These are phyloP conservation scores for Loripinus fragilis DNA, from an alignment of 2,888 invertebrate species.

Conservation along the genomic window DNA sequence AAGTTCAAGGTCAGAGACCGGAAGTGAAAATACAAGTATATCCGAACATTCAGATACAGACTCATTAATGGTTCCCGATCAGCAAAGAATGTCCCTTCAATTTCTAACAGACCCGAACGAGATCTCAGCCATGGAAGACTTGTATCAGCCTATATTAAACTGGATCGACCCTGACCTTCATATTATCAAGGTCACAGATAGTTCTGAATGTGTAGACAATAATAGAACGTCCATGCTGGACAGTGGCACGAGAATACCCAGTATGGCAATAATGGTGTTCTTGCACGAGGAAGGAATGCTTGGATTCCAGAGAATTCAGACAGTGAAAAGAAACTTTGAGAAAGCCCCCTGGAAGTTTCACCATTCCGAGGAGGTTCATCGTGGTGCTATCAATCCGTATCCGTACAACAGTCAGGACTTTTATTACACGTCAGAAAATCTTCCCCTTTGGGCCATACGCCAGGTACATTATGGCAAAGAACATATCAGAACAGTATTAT, in stretches of 20 bases:
- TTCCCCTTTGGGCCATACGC: constrained; percentile 78
- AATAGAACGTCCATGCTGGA: constrained; percentile 38
- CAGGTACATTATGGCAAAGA: constrained; percentile 80
- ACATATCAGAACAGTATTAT: constrained; percentile 74
- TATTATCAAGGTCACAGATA: constrained; percentile 70
- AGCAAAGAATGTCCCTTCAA: constrained; percentile 67
- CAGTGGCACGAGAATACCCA: constrained; percentile 60
- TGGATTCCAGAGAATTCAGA: constrained; percentile 68
- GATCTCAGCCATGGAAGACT: constrained; percentile 66
- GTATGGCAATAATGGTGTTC: constrained; percentile 72
- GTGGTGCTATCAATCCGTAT: constrained; percentile 70
- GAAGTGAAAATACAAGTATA: constrained; percentile 67
- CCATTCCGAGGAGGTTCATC: constrained; percentile 72
- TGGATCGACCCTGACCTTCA: constrained; percentile 74
- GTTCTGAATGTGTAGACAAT: constrained; percentile 44
- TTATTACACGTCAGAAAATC: constrained; percentile 72
- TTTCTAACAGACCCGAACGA: constrained; percentile 71
- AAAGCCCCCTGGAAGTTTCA: constrained; percentile 77
- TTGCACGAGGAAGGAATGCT: constrained; percentile 70
- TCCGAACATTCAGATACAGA: constrained; percentile 68
- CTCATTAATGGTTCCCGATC: constrained; percentile 66
- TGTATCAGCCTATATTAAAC: constrained; percentile 70
- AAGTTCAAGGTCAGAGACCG: constrained; percentile 67
- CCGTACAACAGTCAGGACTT: constrained; percentile 77
- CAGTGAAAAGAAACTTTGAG: constrained; percentile 68